Base-by-base conservation (phyloP, 2,797 vertebrate species). In the Numenius phaeopus region DNA sequence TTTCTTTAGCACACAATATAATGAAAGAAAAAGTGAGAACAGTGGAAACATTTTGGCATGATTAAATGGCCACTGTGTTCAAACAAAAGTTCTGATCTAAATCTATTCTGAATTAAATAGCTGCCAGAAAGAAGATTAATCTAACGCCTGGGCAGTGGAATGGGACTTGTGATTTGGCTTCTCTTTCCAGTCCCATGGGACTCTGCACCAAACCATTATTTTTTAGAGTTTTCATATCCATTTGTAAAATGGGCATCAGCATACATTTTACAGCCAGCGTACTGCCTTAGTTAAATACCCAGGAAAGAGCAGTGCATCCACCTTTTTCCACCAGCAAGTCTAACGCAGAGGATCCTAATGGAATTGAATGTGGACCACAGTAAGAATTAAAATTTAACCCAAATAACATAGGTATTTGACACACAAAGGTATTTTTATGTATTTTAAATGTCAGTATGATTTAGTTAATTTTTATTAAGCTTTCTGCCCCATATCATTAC, bases 41-140 rank as follows among this genome's bases (percentile, higher is more conserved):
- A 97, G 92, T 88, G 94, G 97, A 97, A 98, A 98, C 98, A 99
- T 98, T 98, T 98, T 97, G 97, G 98, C 98, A 99, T 99, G 99
- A 99, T 99, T 99, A 99, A 99, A 99, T 98, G 99, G 98, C 98
- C 98, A 99, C 98, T 99, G 98, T 99, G 98, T 99, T 98, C 98
- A 98, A 99, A 99, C 99, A 99, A 95, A 98, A 98, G 98, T 98
- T 98, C 98, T 98, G 98, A 99, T 99, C 88, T 96, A 96, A 96
- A 97, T 96, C 91, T 95, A 91, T 93, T 96, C 83, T 95, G 94
- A 96, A 96, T 97, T 96, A 96, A 97, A 96, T 78, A 96, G 90
- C 92, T 96, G 92, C 95, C 94, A 95, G 91, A 84, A 66, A 97
- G 79, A 91, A 92, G 95, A 95, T 96, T 96, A 94, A 97, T 97